These are phyloP conservation scores for Megaceryle maxima DNA, from an alignment of 2,113 vertebrate genomes.

Conservation along the genomic window DNA sequence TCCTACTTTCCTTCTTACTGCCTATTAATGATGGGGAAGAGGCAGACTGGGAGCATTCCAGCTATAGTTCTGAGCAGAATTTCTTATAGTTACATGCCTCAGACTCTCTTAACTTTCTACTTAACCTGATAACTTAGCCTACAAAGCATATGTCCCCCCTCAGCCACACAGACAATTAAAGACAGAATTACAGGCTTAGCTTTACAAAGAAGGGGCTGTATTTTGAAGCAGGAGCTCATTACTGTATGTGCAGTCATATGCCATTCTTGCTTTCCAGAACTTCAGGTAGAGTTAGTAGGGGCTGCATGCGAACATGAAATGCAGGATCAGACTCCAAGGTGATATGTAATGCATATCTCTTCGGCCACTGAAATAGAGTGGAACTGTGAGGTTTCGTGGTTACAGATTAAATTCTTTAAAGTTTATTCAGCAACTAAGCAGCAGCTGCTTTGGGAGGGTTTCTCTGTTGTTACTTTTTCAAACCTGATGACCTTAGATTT, in stretches of 20 bases:
- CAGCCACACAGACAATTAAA: not conserved
- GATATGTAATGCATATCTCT: not conserved
- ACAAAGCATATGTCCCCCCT: not conserved
- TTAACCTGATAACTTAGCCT: not conserved
- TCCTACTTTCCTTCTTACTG: not conserved
- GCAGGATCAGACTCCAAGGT: not conserved
- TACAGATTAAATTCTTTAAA: not conserved
- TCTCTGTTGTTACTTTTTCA: not conserved
- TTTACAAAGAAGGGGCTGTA: fast-evolving
- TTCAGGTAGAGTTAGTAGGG: fast-evolving
- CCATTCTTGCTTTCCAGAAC: not conserved
- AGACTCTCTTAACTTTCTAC: not conserved
- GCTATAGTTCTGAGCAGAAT: not conserved
- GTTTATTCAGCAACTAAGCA: not conserved
- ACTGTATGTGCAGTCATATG: not conserved
- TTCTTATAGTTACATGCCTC: not conserved
- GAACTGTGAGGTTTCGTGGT: not conserved
- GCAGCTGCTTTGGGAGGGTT: constrained; percentile 9
- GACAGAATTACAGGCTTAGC: not conserved
- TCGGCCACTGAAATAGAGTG: not conserved
- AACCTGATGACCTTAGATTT: not conserved
- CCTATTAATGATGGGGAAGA: not conserved
- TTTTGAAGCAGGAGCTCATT: not conserved
- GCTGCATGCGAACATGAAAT: fast-evolving
- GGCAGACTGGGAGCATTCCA: not conserved